Conservation (phyloP, 2,797 vertebrate species). For the Schizopygopsis pylzovi region DNA sequence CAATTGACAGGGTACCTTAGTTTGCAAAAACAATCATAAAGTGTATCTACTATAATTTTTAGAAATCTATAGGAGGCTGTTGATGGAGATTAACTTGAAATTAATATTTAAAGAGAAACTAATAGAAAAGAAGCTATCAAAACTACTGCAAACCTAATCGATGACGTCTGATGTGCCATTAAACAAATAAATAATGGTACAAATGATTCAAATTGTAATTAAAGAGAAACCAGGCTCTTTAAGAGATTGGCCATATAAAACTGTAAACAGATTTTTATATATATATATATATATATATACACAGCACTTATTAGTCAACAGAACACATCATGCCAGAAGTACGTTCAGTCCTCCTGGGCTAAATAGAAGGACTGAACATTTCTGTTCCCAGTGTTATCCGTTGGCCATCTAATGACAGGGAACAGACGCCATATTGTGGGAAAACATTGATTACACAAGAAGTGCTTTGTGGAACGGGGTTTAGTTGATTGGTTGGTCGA, state of each 20-base stretch:
- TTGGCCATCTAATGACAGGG: neutral
- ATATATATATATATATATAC: neutral
- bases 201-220: neutral
- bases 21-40: neutral
- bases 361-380: neutral
- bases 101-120: neutral
- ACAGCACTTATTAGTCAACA: slow-evolving; percentile 2
- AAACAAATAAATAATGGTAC: neutral
- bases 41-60: neutral
- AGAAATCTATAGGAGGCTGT: neutral
- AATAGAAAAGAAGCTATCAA: neutral
- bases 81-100: neutral
- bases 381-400: neutral
- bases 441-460: slow-evolving; percentile 10
- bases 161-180: neutral
- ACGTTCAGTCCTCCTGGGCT: neutral
- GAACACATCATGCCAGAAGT: slow-evolving; percentile 14
- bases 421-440: neutral
- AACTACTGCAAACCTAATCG: neutral
- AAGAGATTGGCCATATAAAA: neutral
- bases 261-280: neutral
- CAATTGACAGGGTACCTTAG: neutral
- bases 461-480: neutral
- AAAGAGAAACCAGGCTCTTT: neutral
- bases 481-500: neutral